Percentiles rank a stretch among this genome's conserved stretches.
Evolutionary conservation across 2,888 invertebrate genomes (phyloP).

Genomic region (Lagria hirta): DNA sequence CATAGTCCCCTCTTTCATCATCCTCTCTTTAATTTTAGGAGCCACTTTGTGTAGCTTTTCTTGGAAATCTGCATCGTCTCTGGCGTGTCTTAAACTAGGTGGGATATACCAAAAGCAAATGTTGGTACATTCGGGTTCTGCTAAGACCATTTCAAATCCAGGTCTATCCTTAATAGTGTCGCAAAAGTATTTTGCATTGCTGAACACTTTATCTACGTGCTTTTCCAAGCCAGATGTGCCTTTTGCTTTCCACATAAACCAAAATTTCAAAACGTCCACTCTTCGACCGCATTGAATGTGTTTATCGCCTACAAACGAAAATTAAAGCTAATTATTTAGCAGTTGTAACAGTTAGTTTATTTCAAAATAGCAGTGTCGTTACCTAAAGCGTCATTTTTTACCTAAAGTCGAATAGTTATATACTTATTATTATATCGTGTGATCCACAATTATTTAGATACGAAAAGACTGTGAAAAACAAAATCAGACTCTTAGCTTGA

Average conservation of each 20-base stretch:
- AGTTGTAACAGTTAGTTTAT: neutral
- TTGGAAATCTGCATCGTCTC: conserved; percentile 58
- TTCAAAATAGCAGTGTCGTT: neutral
- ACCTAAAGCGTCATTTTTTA: too few relatives aligned
- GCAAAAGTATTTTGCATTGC: conserved; percentile 71
- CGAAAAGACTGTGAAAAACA: too few relatives aligned
- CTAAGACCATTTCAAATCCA: conserved; percentile 72
- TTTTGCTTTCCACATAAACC: conserved; percentile 99
- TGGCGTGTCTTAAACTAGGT: conserved; percentile 63
- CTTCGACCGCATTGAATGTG: conserved; percentile 95
- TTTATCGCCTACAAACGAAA: conserved; percentile 70
- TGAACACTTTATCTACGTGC: conserved; percentile 77
- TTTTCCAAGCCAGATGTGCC: conserved; percentile 75
- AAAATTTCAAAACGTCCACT: conserved; percentile 94
- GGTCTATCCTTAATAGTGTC: conserved; percentile 66
- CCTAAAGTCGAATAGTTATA: too few relatives aligned
- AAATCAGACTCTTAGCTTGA: too few relatives aligned
- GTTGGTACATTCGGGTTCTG: conserved; percentile 89
- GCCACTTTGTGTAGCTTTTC: conserved; percentile 78
- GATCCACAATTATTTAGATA: too few relatives aligned
- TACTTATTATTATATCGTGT: too few relatives aligned
- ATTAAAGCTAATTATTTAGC: neutral
- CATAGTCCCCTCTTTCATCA: conserved; percentile 94
- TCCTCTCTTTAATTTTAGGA: conserved; percentile 88
- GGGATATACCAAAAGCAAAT: conserved; percentile 97